A percentile compares a stretch with the other conserved stretches of the same genome.
Evolutionary conservation across 2,797 vertebrate species (phyloP).

Genomic region (Melanotaenia nigrans): DNA sequence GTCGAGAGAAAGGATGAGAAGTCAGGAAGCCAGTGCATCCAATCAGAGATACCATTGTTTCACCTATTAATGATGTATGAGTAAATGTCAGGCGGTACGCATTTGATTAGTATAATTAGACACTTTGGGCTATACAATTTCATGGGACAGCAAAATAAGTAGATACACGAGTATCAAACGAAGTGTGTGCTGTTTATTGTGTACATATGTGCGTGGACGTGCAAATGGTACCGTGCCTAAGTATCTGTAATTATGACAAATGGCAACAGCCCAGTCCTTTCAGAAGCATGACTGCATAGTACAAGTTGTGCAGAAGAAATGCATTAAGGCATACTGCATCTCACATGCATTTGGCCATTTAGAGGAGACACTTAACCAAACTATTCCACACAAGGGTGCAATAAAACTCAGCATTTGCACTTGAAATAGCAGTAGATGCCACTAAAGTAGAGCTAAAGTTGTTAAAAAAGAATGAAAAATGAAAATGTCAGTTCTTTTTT

Average conservation of each 20-base stretch:
- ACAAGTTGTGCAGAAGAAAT: constrained; percentile 27
- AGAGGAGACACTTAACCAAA: constrained; percentile 45
- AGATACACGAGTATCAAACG: constrained; percentile 56
- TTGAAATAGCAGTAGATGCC: constrained; percentile 43
- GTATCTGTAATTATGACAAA: constrained; percentile 78
- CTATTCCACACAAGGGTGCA: constrained; percentile 53
- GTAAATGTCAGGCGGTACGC: constrained; percentile 78
- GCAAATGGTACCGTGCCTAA: constrained; percentile 47
- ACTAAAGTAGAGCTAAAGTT: constrained; percentile 33
- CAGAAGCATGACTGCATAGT: constrained; percentile 40
- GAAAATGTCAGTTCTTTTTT: constrained; percentile 38
- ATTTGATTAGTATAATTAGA: constrained; percentile 85
- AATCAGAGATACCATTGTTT: constrained; percentile 81
- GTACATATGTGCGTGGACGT: constrained; percentile 9
- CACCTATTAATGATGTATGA: constrained; percentile 84
- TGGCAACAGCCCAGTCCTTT: constrained; percentile 56
- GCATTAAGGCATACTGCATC: constrained; percentile 37
- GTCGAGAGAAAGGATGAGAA: constrained; percentile 58
- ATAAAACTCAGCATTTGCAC: constrained; percentile 23
- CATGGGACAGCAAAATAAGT: constrained; percentile 66
- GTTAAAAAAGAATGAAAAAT: constrained; percentile 4
- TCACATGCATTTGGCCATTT: constrained; percentile 51
- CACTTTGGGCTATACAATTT: constrained; percentile 78
- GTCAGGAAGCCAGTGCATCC: constrained; percentile 67
- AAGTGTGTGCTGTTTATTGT: constrained; percentile 26